These are phyloP conservation scores for Leucophenga maculata DNA, from an alignment of 2,888 invertebrate species.

Conservation along the genomic window DNA sequence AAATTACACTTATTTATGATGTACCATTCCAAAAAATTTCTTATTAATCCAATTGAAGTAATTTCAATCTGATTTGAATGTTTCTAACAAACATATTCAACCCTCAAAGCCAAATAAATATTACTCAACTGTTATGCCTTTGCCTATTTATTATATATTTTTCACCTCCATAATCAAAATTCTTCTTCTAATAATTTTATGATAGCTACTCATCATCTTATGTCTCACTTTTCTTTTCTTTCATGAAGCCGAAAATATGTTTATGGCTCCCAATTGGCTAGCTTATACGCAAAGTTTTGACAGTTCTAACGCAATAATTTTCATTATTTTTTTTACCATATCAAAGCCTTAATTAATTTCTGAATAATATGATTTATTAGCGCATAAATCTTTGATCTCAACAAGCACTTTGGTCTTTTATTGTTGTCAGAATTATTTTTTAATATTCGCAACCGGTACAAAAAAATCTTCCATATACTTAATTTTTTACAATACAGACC, in stretches of 20 bases:
- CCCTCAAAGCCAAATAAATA: too few species aligned
- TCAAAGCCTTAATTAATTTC: conserved; percentile 27
- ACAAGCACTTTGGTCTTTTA: conserved; percentile 46
- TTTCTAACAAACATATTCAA: too few species aligned
- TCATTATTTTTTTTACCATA: conserved; percentile 34
- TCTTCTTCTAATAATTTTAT: not conserved
- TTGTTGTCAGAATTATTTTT: not conserved
- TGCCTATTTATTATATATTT: too few species aligned
- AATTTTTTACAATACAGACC: not conserved
- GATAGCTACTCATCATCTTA: not conserved
- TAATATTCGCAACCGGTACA: not conserved
- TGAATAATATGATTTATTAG: conserved; percentile 53
- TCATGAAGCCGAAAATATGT: not conserved
- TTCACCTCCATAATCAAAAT: not conserved
- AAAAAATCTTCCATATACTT: not conserved
- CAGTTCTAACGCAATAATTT: conserved; percentile 10
- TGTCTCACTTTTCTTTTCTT: too few species aligned
- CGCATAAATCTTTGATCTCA: conserved; percentile 51
- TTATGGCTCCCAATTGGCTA: conserved; percentile 16
- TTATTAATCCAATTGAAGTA: too few species aligned
- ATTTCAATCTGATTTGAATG: too few species aligned
- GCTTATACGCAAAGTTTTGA: not conserved
- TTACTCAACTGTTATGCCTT: too few species aligned
- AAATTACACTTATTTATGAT: too few species aligned
- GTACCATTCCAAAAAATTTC: too few species aligned